These are phyloP conservation scores for Eilema depressum DNA, from an alignment of 2,888 invertebrate genomes.

Conservation along the genomic window DNA sequence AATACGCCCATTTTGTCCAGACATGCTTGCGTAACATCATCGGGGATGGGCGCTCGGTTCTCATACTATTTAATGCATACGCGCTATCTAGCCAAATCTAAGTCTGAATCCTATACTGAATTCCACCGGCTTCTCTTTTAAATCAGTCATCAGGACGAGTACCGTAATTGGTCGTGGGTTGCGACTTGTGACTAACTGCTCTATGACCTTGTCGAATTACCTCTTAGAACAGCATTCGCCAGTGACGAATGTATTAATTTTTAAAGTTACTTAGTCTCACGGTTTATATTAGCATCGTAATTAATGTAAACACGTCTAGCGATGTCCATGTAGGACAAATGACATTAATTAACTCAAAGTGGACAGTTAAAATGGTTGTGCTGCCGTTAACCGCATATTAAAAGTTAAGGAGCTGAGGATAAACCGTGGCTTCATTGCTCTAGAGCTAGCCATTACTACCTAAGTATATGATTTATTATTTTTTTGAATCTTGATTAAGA, in stretches of 20 bases:
- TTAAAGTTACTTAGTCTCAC: not conserved
- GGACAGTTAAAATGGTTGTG: not conserved
- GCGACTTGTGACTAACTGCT: not conserved
- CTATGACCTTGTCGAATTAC: not conserved
- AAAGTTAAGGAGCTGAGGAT: not conserved
- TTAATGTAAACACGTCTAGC: not conserved
- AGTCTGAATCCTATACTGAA: not conserved
- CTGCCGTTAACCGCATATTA: conserved; percentile 4
- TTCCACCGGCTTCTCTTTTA: not conserved
- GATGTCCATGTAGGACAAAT: not conserved
- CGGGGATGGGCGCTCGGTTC: not conserved
- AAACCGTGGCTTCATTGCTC: not conserved
- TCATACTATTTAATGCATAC: too few relatives aligned
- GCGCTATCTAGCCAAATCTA: too few relatives aligned
- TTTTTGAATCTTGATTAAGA: too few relatives aligned
- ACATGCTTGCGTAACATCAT: not conserved
- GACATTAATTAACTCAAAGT: not conserved
- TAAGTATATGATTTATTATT: too few relatives aligned
- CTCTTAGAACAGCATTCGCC: not conserved
- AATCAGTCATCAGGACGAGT: not conserved
- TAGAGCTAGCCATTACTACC: not conserved
- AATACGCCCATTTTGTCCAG: too few relatives aligned
- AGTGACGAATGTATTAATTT: not conserved
- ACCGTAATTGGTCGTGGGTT: not conserved
- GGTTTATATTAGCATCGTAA: not conserved